Percentiles rank a stretch among this genome's conserved stretches.
phyloP scores from a whole-genome alignment of 2,888 invertebrate genomes.

The Hemithea aestivaria region DNA sequence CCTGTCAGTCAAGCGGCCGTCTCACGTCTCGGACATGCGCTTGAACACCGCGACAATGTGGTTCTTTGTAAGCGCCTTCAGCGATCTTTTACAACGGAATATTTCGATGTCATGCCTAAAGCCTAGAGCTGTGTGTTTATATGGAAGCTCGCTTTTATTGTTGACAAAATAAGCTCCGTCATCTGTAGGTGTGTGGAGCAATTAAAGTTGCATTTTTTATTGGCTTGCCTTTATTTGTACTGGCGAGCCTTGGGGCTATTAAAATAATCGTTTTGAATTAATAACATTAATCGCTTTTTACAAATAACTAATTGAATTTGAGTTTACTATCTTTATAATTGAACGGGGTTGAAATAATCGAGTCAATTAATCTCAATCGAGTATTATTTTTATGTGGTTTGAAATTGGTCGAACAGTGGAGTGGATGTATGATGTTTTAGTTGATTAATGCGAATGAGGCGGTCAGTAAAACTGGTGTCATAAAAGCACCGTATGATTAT shows the following conservation, averaged over 20 bases:
- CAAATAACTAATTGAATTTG: conserved; percentile 25
- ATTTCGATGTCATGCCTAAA: conserved; percentile 72
- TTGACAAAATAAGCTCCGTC: conserved; percentile 31
- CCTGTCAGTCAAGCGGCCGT: conserved; percentile 69
- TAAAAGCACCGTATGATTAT: conserved; percentile 43
- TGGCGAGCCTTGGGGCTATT: conserved; percentile 24
- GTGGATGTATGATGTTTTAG: conserved; percentile 26
- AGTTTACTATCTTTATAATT: conserved; percentile 24
- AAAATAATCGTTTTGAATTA: conserved; percentile 28
- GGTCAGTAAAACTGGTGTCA: conserved; percentile 46
- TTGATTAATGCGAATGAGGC: conserved; percentile 36
- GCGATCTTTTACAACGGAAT: conserved; percentile 63
- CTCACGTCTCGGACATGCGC: conserved; percentile 51
- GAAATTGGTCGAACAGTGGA: conserved; percentile 18
- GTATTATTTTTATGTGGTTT: conserved; percentile 25
- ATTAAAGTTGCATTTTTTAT: conserved; percentile 39
- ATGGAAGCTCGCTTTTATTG: conserved; percentile 42
- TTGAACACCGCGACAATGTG: conserved; percentile 62
- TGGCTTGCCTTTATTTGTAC: conserved; percentile 28
- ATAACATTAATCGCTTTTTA: conserved; percentile 23
- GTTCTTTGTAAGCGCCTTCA: conserved; percentile 60
- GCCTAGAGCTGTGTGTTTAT: conserved; percentile 65
- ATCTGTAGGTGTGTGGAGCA: conserved; percentile 31
- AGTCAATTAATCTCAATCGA: conserved; percentile 24
- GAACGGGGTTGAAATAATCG: conserved; percentile 26